Evolutionary conservation across 2,113 vertebrate genomes (phyloP).

Genomic region (Panthera uncia): DNA sequence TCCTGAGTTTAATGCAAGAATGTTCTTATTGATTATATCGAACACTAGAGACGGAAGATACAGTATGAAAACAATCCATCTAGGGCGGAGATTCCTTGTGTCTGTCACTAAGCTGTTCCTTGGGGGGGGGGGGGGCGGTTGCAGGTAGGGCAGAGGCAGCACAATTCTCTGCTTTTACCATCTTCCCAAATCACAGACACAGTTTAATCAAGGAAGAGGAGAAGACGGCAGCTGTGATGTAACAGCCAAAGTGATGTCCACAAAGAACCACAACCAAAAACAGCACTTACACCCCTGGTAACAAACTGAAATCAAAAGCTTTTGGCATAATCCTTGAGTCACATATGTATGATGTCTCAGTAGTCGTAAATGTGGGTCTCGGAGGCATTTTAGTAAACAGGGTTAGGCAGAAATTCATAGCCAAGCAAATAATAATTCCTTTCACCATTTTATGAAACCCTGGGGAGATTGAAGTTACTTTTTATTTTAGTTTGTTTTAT

Average conservation of each 20-base stretch:
- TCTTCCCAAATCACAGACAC: neutral
- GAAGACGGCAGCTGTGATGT: neutral
- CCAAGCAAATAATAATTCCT: neutral
- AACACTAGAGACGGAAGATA: neutral
- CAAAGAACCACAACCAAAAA: neutral
- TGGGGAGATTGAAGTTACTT: neutral
- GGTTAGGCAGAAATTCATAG: neutral
- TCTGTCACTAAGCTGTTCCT: neutral
- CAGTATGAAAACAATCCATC: neutral
- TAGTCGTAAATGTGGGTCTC: neutral
- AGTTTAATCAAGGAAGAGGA: neutral
- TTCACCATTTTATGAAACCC: slow-evolving; percentile 6
- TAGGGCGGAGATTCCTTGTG: neutral
- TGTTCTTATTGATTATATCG: neutral
- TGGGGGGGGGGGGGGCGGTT: fast-evolving
- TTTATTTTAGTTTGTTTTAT: slow-evolving; percentile 15
- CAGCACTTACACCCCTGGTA: neutral
- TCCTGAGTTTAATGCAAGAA: neutral
- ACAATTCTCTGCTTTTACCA: neutral
- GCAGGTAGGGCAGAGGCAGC: neutral
- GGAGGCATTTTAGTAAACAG: slow-evolving; percentile 2
- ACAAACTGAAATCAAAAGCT: neutral
- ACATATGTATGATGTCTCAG: fast-evolving
- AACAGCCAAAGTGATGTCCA: neutral
- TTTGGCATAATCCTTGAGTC: neutral